These are phyloP conservation scores for Eretmocerus hayati DNA, from an alignment of 2,888 invertebrate species.

Conservation along the genomic window DNA sequence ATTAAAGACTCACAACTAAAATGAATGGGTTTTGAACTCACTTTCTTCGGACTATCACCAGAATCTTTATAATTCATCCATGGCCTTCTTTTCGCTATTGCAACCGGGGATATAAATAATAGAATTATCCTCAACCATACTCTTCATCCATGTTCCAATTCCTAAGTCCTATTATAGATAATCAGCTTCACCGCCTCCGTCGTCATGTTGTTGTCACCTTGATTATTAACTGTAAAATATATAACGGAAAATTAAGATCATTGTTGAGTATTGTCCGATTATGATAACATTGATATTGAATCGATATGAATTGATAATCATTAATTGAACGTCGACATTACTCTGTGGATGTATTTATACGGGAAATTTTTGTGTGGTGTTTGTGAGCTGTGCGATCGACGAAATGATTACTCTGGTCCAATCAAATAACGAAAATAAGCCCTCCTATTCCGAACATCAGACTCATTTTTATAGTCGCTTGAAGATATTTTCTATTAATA, in stretches of 20 bases:
- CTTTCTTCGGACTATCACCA: slow-evolving; percentile 16
- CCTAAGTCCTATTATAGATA: slow-evolving; percentile 24
- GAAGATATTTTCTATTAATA: too few relatives aligned
- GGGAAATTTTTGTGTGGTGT: slow-evolving; percentile 29
- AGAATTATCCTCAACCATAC: slow-evolving; percentile 11
- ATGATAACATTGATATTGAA: slow-evolving; percentile 48
- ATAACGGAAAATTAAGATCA: slow-evolving; percentile 42
- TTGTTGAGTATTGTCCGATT: slow-evolving; percentile 48
- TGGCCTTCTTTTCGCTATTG: too few relatives aligned
- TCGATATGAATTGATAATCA: slow-evolving; percentile 48
- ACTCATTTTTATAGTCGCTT: too few relatives aligned
- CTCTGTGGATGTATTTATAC: slow-evolving; percentile 38
- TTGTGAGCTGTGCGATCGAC: slow-evolving; percentile 25
- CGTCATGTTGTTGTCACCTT: slow-evolving; percentile 48
- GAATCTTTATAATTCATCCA: too few relatives aligned
- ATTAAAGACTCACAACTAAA: slow-evolving; percentile 19
- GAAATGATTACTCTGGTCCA: too few relatives aligned
- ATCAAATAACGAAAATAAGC: too few relatives aligned
- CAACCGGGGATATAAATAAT: slow-evolving; percentile 8
- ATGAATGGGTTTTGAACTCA: slow-evolving; percentile 17
- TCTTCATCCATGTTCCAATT: slow-evolving; percentile 15
- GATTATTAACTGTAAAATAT: slow-evolving; percentile 45
- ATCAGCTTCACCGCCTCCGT: slow-evolving; percentile 46
- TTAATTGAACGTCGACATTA: slow-evolving; percentile 42
- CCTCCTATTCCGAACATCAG: too few relatives aligned